Conservation (phyloP, 2,888 invertebrate genomes). For the Aspidiotus destructor region DNA sequence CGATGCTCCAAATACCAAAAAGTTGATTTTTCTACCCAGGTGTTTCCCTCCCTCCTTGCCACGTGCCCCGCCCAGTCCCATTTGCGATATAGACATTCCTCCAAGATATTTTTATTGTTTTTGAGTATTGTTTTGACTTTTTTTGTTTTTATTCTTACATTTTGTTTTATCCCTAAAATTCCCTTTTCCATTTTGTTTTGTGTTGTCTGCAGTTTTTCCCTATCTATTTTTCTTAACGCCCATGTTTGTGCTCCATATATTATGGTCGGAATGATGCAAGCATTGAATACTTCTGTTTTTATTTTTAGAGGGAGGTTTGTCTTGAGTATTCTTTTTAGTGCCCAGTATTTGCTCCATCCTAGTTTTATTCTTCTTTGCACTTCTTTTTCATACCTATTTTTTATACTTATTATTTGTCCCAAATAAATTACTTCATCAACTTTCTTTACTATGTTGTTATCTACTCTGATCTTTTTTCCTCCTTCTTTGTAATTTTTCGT, state of each 20-base stretch:
- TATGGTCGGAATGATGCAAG: conserved; percentile 15
- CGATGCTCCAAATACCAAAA: too few species aligned
- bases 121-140: neutral
- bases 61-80: conserved; percentile 21
- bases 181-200: conserved; percentile 10
- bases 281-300: conserved; percentile 13
- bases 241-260: conserved; percentile 16
- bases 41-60: neutral
- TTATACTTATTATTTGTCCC: conserved; percentile 1
- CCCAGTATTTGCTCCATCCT: conserved; percentile 9
- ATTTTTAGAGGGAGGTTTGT: neutral
- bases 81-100: neutral
- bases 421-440: conserved; percentile 19
- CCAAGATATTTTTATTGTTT: conserved; percentile 2
- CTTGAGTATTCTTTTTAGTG: conserved; percentile 18
- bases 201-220: conserved; percentile 3
- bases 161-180: conserved; percentile 10
- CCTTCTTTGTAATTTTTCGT: too few species aligned
- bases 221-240: neutral
- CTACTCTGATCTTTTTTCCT: too few species aligned
- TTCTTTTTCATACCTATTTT: neutral
- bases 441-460: too few species aligned
- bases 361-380: conserved; percentile 13
- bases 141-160: too few species aligned
- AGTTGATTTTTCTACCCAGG: too few species aligned